Conservation (phyloP, 1,140 invertebrate genomes). For the Heliconius nattereri region DNA sequence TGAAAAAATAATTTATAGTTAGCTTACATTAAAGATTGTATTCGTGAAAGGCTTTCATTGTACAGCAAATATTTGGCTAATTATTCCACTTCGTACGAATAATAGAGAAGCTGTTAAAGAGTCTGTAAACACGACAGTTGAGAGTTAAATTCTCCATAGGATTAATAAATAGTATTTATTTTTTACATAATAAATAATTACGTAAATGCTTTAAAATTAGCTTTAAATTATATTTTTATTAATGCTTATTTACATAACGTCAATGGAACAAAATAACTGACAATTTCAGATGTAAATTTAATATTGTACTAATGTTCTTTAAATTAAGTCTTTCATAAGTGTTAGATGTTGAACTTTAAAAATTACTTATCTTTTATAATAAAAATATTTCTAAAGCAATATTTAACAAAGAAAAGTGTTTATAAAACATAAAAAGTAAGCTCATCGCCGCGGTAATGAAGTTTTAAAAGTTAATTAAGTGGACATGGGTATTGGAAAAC, state of each 20-base stretch:
- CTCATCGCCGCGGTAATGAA: slow-evolving; percentile 27
- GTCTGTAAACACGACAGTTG: too few relatives aligned
- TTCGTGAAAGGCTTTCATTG: not conserved
- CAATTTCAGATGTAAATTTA: too few relatives aligned
- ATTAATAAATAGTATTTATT: too few relatives aligned
- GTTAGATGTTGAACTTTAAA: not conserved
- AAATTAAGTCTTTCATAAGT: not conserved
- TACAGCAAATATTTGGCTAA: not conserved
- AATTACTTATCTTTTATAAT: not conserved
- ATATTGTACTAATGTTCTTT: too few relatives aligned
- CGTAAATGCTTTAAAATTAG: too few relatives aligned
- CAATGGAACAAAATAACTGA: too few relatives aligned
- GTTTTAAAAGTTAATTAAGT: slow-evolving; percentile 34
- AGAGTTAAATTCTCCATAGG: too few relatives aligned
- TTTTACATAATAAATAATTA: too few relatives aligned
- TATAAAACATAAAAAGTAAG: slow-evolving; percentile 19
- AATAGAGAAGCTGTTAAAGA: too few relatives aligned
- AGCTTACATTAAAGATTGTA: not conserved
- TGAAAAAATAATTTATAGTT: not conserved
- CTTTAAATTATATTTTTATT: too few relatives aligned
- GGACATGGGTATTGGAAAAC: slow-evolving; percentile 31
- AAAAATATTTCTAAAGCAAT: not conserved
- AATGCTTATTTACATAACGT: too few relatives aligned
- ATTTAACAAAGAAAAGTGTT: slow-evolving; percentile 13
- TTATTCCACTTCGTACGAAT: not conserved